Base-by-base conservation (phyloP, 2,113 vertebrate species). In the Origma solitaria region DNA sequence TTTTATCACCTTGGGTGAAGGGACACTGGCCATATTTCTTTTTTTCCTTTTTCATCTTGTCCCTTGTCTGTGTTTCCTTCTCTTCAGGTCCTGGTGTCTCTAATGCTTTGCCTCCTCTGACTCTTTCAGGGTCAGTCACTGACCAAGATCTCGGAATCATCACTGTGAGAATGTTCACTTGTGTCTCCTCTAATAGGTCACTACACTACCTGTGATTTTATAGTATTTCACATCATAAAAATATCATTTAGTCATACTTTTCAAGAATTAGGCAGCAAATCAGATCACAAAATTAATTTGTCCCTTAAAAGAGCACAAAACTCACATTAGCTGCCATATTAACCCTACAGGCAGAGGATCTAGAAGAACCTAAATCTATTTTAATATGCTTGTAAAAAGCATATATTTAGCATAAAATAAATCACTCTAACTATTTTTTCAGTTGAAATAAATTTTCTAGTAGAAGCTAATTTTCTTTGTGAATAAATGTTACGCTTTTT, bases 61-160 rank as follows among this genome's bases (percentile, higher is more conserved):
- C 79, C 58, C 90, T 73, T 54, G 66, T 70, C 47, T n/a, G 47
- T 38, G 28, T 33, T 79, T 82, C 85, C 24, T 79, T 79, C 51
- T 35, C 37, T 92, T 91, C 92, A 8, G 5, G 10, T 78, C 56
- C 62, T 30, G 49, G 10, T 20, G 76, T 54, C 80, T 71, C 69
- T 27, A 62, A 33, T 31, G 2, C 5, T 66, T 71, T 86, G 7
- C 38, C 75, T 19, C 28, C 71, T 66, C 47, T 31, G 25, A 53
- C 27, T 21, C 7, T 50, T 82, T 83, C 89, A 15, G 73, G 92
- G 40, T n/a, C 75, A 69, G 7, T 49, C 94, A 21, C 95, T 96
- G 53, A 88, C 21, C 66, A 95, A 98, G 62, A 94, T 95, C 82
- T 97, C 81, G 3, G 92, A 93, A 76, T 81, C 87, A 44, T 91